Evolutionary conservation across 2,888 invertebrate genomes (phyloP), one percentile per base, ranked within the genome.

Genomic region (Schizotus pectinicornis): DNA sequence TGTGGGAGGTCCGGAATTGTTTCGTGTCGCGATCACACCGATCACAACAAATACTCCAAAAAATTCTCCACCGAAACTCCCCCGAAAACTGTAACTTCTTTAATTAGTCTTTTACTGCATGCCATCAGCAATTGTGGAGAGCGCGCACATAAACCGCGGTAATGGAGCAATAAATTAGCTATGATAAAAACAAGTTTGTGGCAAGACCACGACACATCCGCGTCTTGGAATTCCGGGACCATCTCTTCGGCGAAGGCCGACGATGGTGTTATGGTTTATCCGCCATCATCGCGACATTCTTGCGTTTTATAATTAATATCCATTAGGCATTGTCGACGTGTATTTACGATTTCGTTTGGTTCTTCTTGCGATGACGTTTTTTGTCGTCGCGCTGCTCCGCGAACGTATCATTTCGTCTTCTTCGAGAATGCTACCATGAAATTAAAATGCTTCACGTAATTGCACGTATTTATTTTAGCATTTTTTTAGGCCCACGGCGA

Each of bases 61-160:
- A n/a, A n/a, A n/a, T n/a, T 37, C 39, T 3, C 39, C 8, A 2
- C 13, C 39, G 39, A 46, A 45, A 46, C 34, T 46, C 3, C 11
- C 32, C n/a, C 32, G 33, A 45, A 33, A 33, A 6, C 7, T 14
- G 6, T 3, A 14, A 5, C 35, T 36, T 7, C 11, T 13, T 67
- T 68, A 69, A 70, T 71, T 70, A 63, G 68, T 63, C 62, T 63
- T 69, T 67, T 68, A 68, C 59, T 65, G 64, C 54, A n/a, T n/a
- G n/a, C n/a, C n/a, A n/a, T n/a, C 53, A 59, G 41, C 61, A 64
- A 68, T 65, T 62, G 56, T 59, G 47, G 56, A 58, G 55, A 60
- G 56, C 60, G 51, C 37, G 41, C 52, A 51, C 66, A 56, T 67
- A 66, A 69, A 67, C 55, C 56, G 47, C 34, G 42, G 56, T 69